phyloP scores from a whole-genome alignment of 2,797 vertebrate species.

The Hybognathus amarus region DNA sequence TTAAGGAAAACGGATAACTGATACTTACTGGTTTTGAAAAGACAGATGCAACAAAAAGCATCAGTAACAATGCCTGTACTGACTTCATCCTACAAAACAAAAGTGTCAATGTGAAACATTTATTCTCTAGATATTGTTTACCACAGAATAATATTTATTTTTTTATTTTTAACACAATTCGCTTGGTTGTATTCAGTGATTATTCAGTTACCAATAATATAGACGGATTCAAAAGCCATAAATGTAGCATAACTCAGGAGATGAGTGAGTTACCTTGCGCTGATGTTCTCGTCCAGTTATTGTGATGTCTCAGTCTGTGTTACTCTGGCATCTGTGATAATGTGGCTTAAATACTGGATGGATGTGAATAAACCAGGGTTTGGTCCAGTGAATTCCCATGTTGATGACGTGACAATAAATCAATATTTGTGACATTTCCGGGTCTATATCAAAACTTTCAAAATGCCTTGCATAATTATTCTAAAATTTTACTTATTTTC shows the following conservation, averaged over 20 bases:
- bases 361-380: conserved; percentile 31
- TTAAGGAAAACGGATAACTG: neutral
- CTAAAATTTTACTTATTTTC: too few species aligned
- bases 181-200: neutral
- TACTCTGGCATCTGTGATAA: neutral
- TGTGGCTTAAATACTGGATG: conserved; percentile 45
- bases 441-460: neutral
- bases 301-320: neutral
- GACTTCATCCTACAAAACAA: conserved; percentile 46
- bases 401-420: conserved; percentile 9
- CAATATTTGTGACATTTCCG: conserved; percentile 41
- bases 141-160: neutral
- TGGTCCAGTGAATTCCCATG: conserved; percentile 18
- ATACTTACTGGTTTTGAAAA: conserved; percentile 51
- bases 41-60: conserved; percentile 40
- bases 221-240: neutral
- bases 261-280: conserved; percentile 38
- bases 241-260: neutral
- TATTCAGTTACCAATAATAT: neutral
- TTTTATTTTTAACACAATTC: neutral
- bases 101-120: neutral
- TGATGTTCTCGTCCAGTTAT: conserved; percentile 15
- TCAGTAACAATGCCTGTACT: conserved; percentile 26
- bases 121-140: neutral
- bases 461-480: conserved; percentile 29